Evolutionary conservation across 2,888 invertebrate species (phyloP), one percentile per base, ranked within the genome.

Genomic region (Neoscelio sp.): DNA sequence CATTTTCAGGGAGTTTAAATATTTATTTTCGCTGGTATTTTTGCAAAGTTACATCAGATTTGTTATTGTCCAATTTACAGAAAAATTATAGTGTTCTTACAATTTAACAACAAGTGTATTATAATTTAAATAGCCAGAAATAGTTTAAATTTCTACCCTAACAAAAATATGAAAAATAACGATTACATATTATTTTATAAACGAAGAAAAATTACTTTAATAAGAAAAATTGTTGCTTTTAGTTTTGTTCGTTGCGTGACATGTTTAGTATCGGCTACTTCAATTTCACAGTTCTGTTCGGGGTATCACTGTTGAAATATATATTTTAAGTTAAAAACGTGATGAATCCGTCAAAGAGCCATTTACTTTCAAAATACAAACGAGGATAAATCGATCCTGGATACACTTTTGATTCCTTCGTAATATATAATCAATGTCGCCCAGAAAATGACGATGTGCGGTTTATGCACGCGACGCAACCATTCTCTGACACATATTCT

Each of bases 251-350:
- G 23, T 54, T 75, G 44, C 75, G 62, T 75, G 75, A 68, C 67
- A 67, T 62, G 30, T 75, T 62, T 62, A 54, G 20, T 46, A 15
- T 44, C n/a, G 62, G 67, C 75, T 75, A 75, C 46, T 68, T 52
- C 68, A 68, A 76, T 76, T 76, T 68, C 30, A 76, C 68, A 68
- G 68, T 68, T 68, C 28, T 44, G 54, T 62, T 28, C 1, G 52
- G 17, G 28, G 42, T 60, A 67, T 67, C 35, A 62, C n/a, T 46
- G 46, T 48, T 40, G 48, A 64, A 64, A 64, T 68, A 62, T 62
- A 68, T 76, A 76, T 62, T 68, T 18, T 75, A 54, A 75, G 67
- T 67, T 68, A 68, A 56, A 68, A 76, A 68, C 68, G 68, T 68
- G 68, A 68, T 68, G 62, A 76, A 62, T 64, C 68, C 38, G 68